phyloP scores from a whole-genome alignment of 2,797 vertebrate species.

The Enteromius argenteus region DNA sequence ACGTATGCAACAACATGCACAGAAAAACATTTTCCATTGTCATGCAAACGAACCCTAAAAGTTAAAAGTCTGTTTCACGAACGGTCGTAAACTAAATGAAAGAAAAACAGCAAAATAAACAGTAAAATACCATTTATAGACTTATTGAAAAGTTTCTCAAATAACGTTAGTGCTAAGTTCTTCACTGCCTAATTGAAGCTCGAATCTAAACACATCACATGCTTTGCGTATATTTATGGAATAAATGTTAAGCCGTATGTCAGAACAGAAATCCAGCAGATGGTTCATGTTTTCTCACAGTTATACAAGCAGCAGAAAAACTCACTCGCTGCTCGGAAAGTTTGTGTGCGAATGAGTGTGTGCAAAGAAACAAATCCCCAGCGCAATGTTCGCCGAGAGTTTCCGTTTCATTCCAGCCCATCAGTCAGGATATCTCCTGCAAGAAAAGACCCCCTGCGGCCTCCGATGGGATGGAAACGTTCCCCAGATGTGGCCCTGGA shows the following conservation, averaged over 20 bases:
- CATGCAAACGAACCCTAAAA: neutral
- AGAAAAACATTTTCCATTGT: neutral
- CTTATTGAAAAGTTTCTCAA: neutral
- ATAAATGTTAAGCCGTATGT: conserved; percentile 25
- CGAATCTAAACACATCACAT: neutral
- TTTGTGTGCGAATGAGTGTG: conserved; percentile 14
- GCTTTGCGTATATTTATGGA: conserved; percentile 14
- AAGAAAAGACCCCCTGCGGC: neutral
- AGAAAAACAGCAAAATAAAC: no score
- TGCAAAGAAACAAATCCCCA: conserved; percentile 10
- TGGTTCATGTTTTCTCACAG: conserved; percentile 24
- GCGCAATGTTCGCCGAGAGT: neutral
- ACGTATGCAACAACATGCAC: neutral
- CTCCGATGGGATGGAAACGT: neutral
- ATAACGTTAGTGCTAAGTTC: neutral
- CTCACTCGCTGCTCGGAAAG: neutral
- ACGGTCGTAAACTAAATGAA: neutral
- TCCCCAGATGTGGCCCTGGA: neutral
- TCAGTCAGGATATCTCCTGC: conserved; percentile 15
- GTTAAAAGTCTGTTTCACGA: neutral
- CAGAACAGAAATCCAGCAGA: conserved; percentile 18
- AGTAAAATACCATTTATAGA: neutral
- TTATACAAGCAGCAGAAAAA: conserved; percentile 5
- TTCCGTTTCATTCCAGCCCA: conserved; percentile 1
- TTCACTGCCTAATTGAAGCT: neutral